These are phyloP conservation scores for Laterallus jamaicensis DNA, from an alignment of 2,113 vertebrate genomes.

Conservation along the genomic window DNA sequence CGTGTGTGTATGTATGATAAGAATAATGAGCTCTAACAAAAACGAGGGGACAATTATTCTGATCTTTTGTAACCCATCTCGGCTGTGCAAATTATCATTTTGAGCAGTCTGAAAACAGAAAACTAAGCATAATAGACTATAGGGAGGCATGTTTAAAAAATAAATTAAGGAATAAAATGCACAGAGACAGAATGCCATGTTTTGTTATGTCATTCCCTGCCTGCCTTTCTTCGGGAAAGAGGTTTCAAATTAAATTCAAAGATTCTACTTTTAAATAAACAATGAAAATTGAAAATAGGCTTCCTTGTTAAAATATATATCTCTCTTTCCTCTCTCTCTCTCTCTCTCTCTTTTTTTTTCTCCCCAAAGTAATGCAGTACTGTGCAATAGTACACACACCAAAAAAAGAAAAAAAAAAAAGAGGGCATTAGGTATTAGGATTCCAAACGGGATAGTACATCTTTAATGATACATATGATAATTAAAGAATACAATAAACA, in stretches of 20 bases:
- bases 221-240: conserved; percentile 9
- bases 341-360: not conserved
- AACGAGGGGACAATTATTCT: conserved; percentile 19
- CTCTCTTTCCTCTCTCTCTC: not conserved
- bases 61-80: conserved; percentile 12
- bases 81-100: conserved; percentile 2
- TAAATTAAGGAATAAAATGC: conserved; percentile 23
- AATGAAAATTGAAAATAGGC: not conserved
- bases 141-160: conserved; percentile 5
- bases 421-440: conserved; percentile 39
- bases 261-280: conserved; percentile 1
- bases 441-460: conserved; percentile 57
- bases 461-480: conserved; percentile 68
- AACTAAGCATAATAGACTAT: not conserved
- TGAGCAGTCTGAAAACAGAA: conserved; percentile 2
- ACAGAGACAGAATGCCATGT: conserved; percentile 16
- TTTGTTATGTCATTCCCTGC: conserved; percentile 32
- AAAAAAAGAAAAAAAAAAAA: not conserved
- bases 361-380: not conserved
- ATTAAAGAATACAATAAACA: conserved; percentile 74
- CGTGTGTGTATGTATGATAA: conserved; percentile 6
- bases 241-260: not conserved
- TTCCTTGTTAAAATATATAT: conserved; percentile 17
- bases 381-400: not conserved
- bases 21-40: conserved; percentile 46